phyloP scores from a whole-genome alignment of 2,113 vertebrate species.

The Conger conger region DNA sequence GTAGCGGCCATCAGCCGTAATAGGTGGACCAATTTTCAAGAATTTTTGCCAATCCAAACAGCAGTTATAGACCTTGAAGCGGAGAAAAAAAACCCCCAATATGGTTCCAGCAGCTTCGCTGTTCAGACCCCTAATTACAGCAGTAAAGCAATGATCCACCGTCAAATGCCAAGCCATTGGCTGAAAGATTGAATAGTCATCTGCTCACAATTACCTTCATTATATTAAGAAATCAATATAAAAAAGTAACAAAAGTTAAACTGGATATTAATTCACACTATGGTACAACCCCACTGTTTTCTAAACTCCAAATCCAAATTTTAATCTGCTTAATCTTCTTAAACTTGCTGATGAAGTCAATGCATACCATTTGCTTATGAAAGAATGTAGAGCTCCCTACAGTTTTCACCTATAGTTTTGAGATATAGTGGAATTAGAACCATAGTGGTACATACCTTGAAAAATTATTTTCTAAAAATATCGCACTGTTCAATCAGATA shows the following conservation, averaged over 20 bases:
- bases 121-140: too few relatives aligned
- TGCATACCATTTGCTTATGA: not conserved
- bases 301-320: not conserved
- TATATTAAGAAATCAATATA: not conserved
- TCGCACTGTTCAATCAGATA: constrained; percentile 1
- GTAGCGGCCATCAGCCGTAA: too few relatives aligned
- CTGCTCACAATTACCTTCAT: not conserved
- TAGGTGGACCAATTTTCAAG: too few relatives aligned
- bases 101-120: too few relatives aligned
- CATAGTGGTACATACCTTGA: not conserved
- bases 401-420: not conserved
- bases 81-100: too few relatives aligned
- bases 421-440: not conserved
- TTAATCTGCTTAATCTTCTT: not conserved
- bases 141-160: not conserved
- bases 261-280: not conserved
- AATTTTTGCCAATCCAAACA: too few relatives aligned
- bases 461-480: constrained; percentile 14
- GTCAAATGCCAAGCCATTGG: not conserved
- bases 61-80: too few relatives aligned
- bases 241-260: not conserved
- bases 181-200: not conserved
- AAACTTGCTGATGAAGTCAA: not conserved
- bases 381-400: not conserved
- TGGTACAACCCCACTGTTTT: not conserved